Evolutionary conservation across 2,113 vertebrate genomes (phyloP).

Genomic region (Callorhinus ursinus): DNA sequence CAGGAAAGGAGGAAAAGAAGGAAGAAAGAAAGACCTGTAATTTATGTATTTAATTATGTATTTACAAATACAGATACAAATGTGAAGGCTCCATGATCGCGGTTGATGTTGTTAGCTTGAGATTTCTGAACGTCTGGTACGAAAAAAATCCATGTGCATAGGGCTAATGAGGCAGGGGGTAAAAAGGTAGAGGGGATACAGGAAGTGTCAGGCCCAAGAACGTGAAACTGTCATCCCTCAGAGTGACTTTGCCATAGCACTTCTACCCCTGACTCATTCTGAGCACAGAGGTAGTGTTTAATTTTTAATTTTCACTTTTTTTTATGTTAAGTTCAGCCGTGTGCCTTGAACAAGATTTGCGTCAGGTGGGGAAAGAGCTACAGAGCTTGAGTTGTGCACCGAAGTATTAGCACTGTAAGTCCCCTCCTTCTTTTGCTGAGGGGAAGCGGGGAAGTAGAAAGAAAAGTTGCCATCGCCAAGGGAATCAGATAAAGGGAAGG

Average conservation of each 20-base stretch:
- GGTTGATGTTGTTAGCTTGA: background rate
- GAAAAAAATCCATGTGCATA: background rate
- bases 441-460: background rate
- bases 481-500: constrained; percentile 64
- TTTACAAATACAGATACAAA: background rate
- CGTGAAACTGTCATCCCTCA: background rate
- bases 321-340: background rate
- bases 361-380: background rate
- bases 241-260: background rate
- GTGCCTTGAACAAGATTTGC: background rate
- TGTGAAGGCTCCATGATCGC: background rate
- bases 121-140: background rate
- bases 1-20: background rate
- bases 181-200: rapidly evolving
- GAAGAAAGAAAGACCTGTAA: background rate
- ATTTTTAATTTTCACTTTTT: background rate
- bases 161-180: too few relatives aligned
- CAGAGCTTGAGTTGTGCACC: constrained; percentile 27
- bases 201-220: background rate
- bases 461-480: constrained; percentile 20
- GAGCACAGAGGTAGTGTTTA: background rate
- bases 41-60: background rate
- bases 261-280: background rate
- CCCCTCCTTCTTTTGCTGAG: background rate
- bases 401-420: constrained; percentile 44